Base-by-base conservation (phyloP, 2,888 invertebrate genomes). In the Drosophila eohydei region DNA sequence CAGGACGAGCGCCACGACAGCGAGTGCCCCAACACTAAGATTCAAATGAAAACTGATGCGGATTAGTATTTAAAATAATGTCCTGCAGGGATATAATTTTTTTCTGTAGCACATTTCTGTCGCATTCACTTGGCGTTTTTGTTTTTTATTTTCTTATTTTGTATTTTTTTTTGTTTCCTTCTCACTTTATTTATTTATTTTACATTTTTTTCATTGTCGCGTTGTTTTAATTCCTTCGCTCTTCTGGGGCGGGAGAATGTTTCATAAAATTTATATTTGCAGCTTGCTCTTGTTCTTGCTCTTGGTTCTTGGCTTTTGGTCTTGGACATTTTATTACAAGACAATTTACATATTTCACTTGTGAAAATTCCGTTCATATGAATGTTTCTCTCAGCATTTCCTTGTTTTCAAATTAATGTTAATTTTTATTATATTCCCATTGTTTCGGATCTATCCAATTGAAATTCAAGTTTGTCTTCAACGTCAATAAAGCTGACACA, bases 21-120 rank as follows among this genome's bases (percentile, higher is more conserved):
- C 59, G 54, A 38, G 32, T 68, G 57, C 60, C 74, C 73, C 77
- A 57, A 58, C 70, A 38, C 65, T 73, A 83, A 81, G 78, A 89
- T 87, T 81, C 91, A 85, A 87, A 91, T 90, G 86, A 92, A 91
- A 92, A 91, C 92, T 91, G 92, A 89, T 91, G 91, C 90, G 91
- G 91, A 91, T 91, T 92, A 91, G 92, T 91, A 90, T 92, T 90
- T 91, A 89, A 91, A 92, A 92, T 91, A 91, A 91, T 91, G 91
- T 92, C 92, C 92, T 92, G 91, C 92, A 91, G 90, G 89, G 92
- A 91, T 90, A 91, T 91, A 90, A 91, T 85, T 92, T 86, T 81
- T 75, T 84, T 54, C 72, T 71, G 55, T 34, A 58, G 71, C 43
- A 64, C 80, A 75, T 72, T 77, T 71, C 71, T 74, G 71, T 72